Evolutionary conservation across 2,113 vertebrate genomes (phyloP).

Genomic region (Onychostoma macrolepis): DNA sequence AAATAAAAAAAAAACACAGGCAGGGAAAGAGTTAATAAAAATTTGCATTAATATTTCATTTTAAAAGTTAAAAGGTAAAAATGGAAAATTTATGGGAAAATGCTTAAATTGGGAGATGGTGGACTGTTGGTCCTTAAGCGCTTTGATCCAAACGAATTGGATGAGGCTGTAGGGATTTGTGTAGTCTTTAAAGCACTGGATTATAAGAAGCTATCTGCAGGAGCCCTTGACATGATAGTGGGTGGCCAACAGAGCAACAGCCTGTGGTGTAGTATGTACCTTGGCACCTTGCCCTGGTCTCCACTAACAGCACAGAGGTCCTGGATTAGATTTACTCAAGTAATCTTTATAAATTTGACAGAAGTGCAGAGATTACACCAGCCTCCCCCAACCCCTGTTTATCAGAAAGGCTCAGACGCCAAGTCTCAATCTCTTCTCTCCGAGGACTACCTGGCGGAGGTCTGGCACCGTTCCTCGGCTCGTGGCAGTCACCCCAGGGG

Average conservation of each 20-base stretch:
- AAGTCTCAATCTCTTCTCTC: slow-evolving; percentile 21
- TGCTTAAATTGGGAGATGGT: background rate
- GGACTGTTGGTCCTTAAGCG: background rate
- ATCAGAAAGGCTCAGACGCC: slow-evolving; percentile 27
- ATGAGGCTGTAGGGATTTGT: slow-evolving; percentile 11
- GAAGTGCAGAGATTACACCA: slow-evolving; percentile 34
- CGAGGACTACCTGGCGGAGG: slow-evolving; percentile 40
- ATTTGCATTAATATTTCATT: background rate
- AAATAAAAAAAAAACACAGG: too few species aligned
- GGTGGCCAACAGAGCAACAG: slow-evolving; percentile 21
- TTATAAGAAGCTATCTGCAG: background rate
- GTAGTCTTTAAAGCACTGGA: slow-evolving; percentile 27
- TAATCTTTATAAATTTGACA: slow-evolving; percentile 49
- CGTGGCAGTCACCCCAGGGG: slow-evolving; percentile 23
- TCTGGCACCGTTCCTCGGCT: slow-evolving; percentile 38
- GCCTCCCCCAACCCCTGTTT: slow-evolving; percentile 17
- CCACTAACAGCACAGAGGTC: slow-evolving; percentile 22
- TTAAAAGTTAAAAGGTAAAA: background rate
- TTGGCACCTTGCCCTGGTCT: slow-evolving; percentile 44
- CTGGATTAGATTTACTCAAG: slow-evolving; percentile 30
- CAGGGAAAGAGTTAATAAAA: background rate
- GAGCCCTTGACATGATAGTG: background rate
- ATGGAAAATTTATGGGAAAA: too few species aligned
- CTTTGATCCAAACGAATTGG: slow-evolving; percentile 17
- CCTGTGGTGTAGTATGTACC: slow-evolving; percentile 33